These are phyloP conservation scores for cattle (Bos taurus) DNA, from an alignment of 2,113 vertebrate species.

Conservation along the genomic window ARS-UCD2.0 NC_037337.1:5392001-5392500, in stretches of 20 bases:
- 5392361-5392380: not conserved
- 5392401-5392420: not conserved
- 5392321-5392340: not conserved
- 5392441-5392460: no score
- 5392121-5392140: not conserved
- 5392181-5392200: not conserved
- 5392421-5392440: not conserved
- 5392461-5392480: rapidly evolving
- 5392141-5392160: not conserved
- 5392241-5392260: not conserved
- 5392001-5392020: rapidly evolving
- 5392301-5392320: not conserved
- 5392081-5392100: not conserved
- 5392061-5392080: not conserved
- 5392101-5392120: not conserved
- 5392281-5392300: no score
- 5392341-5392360: not conserved
- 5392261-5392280: not conserved
- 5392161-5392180: not conserved
- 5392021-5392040: not conserved
- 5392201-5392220: not conserved
- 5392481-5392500: rapidly evolving
- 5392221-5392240: not conserved
- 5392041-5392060: not conserved
- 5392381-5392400: not conserved